These are phyloP conservation scores for Drosophila arizonae DNA, from an alignment of 1,140 invertebrate genomes.

Conservation along the genomic window DNA sequence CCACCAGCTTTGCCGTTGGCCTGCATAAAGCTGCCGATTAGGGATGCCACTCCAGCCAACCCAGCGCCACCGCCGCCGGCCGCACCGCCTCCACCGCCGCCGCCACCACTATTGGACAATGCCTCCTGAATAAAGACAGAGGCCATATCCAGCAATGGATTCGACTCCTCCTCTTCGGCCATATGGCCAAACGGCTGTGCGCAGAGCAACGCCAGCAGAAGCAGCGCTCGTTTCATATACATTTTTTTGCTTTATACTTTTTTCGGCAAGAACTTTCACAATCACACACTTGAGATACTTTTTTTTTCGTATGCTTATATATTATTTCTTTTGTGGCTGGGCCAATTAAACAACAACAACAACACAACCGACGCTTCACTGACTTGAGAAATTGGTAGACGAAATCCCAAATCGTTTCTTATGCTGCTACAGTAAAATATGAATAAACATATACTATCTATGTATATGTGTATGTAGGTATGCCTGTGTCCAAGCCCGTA, in stretches of 20 bases:
- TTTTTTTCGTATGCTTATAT: conserved; percentile 16
- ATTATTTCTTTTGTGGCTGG: conserved; percentile 32
- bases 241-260: conserved; percentile 30
- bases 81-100: conserved; percentile 77
- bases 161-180: conserved; percentile 83
- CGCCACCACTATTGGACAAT: conserved; percentile 83
- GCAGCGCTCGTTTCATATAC: conserved; percentile 69
- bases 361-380: conserved; percentile 65
- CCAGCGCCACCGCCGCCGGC: conserved; percentile 76
- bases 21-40: conserved; percentile 85
- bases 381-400: conserved; percentile 37
- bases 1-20: conserved; percentile 82
- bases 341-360: conserved; percentile 63
- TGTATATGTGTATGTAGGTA: background rate
- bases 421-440: conserved; percentile 4
- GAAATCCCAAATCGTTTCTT: conserved; percentile 27
- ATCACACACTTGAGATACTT: conserved; percentile 79
- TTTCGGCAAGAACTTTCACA: conserved; percentile 79
- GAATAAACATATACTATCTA: background rate
- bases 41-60: conserved; percentile 75
- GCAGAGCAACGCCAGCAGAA: conserved; percentile 72
- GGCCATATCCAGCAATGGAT: conserved; percentile 85
- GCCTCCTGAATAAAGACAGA: conserved; percentile 85
- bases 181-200: conserved; percentile 63
- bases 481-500: background rate